Conservation (phyloP, 2,888 invertebrate species). For the Augochlorella aurata region DNA sequence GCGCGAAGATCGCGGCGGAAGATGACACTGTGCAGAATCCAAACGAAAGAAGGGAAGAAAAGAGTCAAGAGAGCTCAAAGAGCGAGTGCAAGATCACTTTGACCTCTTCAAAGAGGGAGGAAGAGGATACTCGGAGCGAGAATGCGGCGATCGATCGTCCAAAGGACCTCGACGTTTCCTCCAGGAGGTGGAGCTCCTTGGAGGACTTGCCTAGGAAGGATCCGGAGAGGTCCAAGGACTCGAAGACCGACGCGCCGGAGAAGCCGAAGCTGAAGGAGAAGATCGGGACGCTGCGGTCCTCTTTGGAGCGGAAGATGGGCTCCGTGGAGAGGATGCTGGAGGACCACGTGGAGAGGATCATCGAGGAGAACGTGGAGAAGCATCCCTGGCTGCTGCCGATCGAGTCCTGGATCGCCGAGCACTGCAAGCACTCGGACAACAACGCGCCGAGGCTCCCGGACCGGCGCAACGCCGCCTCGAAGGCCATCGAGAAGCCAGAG, state of each 20-base stretch:
- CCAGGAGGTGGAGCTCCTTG: constrained; percentile 48
- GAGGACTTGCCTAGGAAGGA: constrained; percentile 33
- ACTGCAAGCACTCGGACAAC: constrained; percentile 27
- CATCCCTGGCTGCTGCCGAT: constrained; percentile 75
- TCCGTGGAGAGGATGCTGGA: constrained; percentile 68
- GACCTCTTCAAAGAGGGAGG: not conserved
- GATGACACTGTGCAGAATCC: not conserved
- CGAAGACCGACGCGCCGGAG: constrained; percentile 24
- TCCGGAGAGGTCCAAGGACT: not conserved
- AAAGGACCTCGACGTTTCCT: not conserved
- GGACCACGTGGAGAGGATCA: constrained; percentile 67
- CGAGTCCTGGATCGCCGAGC: constrained; percentile 73
- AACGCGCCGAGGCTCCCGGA: constrained; percentile 2
- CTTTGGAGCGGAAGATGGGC: constrained; percentile 63
- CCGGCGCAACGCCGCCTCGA: constrained; percentile 7
- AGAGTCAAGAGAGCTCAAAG: accelerated
- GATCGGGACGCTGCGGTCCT: constrained; percentile 39
- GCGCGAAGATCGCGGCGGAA: not conserved
- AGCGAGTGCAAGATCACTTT: not conserved
- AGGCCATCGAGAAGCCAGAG: constrained; percentile 25
- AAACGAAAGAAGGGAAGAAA: not conserved
- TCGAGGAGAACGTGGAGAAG: constrained; percentile 72
- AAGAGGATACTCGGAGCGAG: not conserved
- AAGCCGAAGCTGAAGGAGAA: constrained; percentile 45
- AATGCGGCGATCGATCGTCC: not conserved